Base-by-base conservation (phyloP, 2,113 vertebrate species). In the Caretta caretta region DNA sequence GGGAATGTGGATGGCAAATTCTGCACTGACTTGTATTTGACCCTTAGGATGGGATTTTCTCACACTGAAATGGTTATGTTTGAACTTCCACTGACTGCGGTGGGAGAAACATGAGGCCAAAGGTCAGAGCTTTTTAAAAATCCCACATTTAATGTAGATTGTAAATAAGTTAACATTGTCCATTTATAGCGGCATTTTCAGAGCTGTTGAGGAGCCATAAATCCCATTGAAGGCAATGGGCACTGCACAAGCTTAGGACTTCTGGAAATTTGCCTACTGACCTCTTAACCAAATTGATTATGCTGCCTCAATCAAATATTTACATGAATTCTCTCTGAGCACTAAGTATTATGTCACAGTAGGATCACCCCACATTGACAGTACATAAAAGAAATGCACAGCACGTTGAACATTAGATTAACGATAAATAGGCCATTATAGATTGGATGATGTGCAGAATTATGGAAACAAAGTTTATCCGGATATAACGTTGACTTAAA, bases 101-200 rank as follows among this genome's bases (percentile, higher is more conserved):
- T 65, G 31, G 59, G 6, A 62, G 29, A 59, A 56, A 50, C 2
- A 1, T 80, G 5, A 80, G 35, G 35, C 83, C 62, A 7, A 57
- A 1, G 72, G 0, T 38, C 56, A 87, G 17, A 50, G 3, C 14
- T n/a, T 14, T 27, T 3, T 57, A 42, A 57, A n/a, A 75, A 65
- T 84, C 22, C 79, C 31, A 54, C 54, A 46, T 81, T n/a, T 81
- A 35, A 46, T 6, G 3, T 46, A 3, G 5, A 76, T 35, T 92
- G 69, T 31, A 89, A 85, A 87, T 93, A 16, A 42, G 62, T 75
- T 56, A 46, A 56, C 91, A n/a, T 89, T 89, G 38, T 89, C 85
- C 17, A 62, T 85, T 83, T 79, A 24, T 53, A 25, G 1, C 24
- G 90, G 72, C 46, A 81, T 65, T 90, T 89, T 65, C 31, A 50